These are phyloP conservation scores for Xestia rhomboidea DNA, from an alignment of 2,888 invertebrate species.

Conservation along the genomic window DNA sequence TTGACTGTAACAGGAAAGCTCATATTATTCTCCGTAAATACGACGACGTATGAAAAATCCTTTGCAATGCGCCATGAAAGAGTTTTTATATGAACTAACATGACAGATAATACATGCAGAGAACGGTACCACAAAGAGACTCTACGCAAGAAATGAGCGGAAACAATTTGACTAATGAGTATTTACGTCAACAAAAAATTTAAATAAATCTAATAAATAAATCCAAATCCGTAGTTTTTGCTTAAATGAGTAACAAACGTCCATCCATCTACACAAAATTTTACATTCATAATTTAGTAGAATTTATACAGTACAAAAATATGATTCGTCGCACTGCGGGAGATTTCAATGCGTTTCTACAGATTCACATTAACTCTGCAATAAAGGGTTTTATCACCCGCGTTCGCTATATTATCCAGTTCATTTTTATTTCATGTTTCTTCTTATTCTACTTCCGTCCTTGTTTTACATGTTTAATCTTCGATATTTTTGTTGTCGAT, in stretches of 20 bases:
- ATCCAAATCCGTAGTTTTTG: too few relatives aligned
- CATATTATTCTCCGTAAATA: neutral
- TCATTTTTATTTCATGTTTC: slow-evolving; percentile 6
- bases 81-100: slow-evolving; percentile 10
- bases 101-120: slow-evolving; percentile 16
- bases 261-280: too few relatives aligned
- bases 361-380: slow-evolving; percentile 36
- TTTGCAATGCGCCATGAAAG: slow-evolving; percentile 6
- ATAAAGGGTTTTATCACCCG: slow-evolving; percentile 44
- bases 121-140: slow-evolving; percentile 29
- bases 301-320: slow-evolving; percentile 13
- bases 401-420: slow-evolving; percentile 14
- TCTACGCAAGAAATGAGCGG: neutral
- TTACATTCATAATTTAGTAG: too few relatives aligned
- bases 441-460: slow-evolving; percentile 4
- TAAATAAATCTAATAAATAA: neutral
- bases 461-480: slow-evolving; percentile 2
- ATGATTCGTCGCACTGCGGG: slow-evolving; percentile 76
- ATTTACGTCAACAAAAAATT: neutral
- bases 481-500: slow-evolving; percentile 17
- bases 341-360: slow-evolving; percentile 61
- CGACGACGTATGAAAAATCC: neutral
- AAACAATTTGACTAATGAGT: slow-evolving; percentile 35
- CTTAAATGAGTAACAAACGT: too few relatives aligned
- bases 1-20: neutral